Percentiles rank a stretch among this genome's conserved stretches.
These are phyloP conservation scores for Maniola hyperantus DNA, from an alignment of 2,888 invertebrate species.

Conservation along the genomic window DNA sequence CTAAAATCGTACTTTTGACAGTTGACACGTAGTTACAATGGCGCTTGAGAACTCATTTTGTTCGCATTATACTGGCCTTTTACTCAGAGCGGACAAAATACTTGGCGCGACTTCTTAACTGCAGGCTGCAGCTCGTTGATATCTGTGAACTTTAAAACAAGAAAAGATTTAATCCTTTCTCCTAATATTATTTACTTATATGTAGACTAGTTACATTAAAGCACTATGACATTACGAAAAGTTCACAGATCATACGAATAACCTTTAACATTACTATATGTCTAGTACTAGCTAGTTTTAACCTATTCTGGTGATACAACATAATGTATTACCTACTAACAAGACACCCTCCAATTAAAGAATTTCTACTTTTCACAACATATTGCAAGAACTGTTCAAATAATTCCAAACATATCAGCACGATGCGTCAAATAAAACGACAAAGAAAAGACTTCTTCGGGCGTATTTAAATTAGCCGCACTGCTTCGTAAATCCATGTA, in stretches of 20 bases:
- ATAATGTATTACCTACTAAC: constrained; percentile 1
- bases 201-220: not conserved
- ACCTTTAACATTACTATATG: not conserved
- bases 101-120: not conserved
- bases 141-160: not conserved
- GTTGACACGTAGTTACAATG: no score
- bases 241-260: constrained; percentile 2
- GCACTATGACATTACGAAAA: not conserved
- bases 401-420: not conserved
- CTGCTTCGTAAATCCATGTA: no score
- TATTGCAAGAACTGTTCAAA: not conserved
- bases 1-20: no score
- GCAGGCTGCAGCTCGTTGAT: not conserved
- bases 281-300: constrained; percentile 19
- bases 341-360: constrained; percentile 7
- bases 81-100: not conserved
- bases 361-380: not conserved
- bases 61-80: no score
- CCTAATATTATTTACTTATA: not conserved
- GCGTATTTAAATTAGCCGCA: no score
- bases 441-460: not conserved
- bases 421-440: not conserved
- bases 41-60: no score
- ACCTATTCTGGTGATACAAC: constrained; percentile 11
- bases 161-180: no score